Base-by-base conservation (phyloP, 2,797 vertebrate genomes). In the Harpagifer antarcticus region DNA sequence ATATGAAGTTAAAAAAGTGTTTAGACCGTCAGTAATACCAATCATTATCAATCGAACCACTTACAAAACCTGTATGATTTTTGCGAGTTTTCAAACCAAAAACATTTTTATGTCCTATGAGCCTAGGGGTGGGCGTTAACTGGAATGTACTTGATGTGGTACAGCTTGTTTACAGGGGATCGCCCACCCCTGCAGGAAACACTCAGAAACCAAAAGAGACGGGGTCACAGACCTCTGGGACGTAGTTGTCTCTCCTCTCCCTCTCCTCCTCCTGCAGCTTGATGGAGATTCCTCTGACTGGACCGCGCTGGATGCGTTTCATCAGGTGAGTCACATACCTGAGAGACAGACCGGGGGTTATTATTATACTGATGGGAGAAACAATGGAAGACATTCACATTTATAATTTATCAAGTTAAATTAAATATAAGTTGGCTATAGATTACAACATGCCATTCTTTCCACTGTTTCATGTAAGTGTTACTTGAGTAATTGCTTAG, bases 261-360 rank as follows among this genome's bases (percentile, higher is more conserved):
- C 98, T 92, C 91, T 99, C 98, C 84, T 99, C 98, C 89, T 99
- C 98, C 92, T 99, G 98, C 73, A 99, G 95, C 83, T 99, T 99
- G 92, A 99, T 99, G 86, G 98, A 99, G 94, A 99, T 99, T 50
- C 98, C 98, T 76, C 98, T 92, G 67, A 99, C 97, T 0, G 98
- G 97, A 0, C 98, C 97, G 5, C 97, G 95, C 94, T 99, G 98
- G 82, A 99, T 99, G 0, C 97, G 93, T 89, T 99, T 99, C 98
- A 99, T 99, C 87, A 99, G 91, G 81, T 99, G 98, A 1, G 98
- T 99, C 75, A 99, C 98, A 64, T 99, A 99, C 78, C 97, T 99
- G 77, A 2, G 16, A 52, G 49, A 44, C 37, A 58, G 17, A 68
- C 20, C 54, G 3, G 33, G 19, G 33, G 5, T 45, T 19, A 13